A percentile compares a stretch with the other conserved stretches of the same genome.
phyloP scores from a whole-genome alignment of 1,140 invertebrate genomes.

The Procambarus clarkii region DNA sequence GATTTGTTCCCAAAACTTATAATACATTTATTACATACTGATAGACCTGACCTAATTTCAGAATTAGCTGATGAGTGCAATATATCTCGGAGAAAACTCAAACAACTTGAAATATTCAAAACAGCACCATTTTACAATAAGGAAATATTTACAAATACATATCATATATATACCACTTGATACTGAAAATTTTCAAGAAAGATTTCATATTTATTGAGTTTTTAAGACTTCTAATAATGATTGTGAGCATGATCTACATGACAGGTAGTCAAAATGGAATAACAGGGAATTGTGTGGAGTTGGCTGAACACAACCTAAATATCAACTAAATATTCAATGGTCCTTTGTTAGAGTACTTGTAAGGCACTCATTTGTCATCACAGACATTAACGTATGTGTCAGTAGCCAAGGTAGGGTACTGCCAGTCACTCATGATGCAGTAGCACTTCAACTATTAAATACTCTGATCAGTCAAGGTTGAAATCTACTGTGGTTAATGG shows the following conservation, averaged over 20 bases:
- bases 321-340: constrained; percentile 53
- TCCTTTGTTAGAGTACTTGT: constrained; percentile 57
- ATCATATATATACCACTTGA: constrained; percentile 49
- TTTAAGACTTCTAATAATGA: constrained; percentile 47
- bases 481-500: constrained; percentile 40
- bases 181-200: constrained; percentile 28
- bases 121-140: constrained; percentile 63
- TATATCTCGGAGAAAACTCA: constrained; percentile 49
- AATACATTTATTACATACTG: constrained; percentile 46
- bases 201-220: constrained; percentile 31
- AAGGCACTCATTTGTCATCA: constrained; percentile 59
- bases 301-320: constrained; percentile 62
- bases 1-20: constrained; percentile 64
- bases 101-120: constrained; percentile 46
- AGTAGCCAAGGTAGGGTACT: constrained; percentile 37
- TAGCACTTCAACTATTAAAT: constrained; percentile 38
- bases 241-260: constrained; percentile 55
- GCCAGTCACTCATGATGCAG: constrained; percentile 43
- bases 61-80: constrained; percentile 36
- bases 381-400: constrained; percentile 46
- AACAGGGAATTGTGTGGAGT: constrained; percentile 53
- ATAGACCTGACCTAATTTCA: constrained; percentile 42
- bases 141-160: constrained; percentile 61
- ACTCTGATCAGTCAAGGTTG: constrained; percentile 34
- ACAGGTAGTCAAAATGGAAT: constrained; percentile 59